A percentile compares a stretch with the other conserved stretches of the same genome.
Evolutionary conservation across 2,888 invertebrate species (phyloP).

Genomic region (Tiliacea citrago): DNA sequence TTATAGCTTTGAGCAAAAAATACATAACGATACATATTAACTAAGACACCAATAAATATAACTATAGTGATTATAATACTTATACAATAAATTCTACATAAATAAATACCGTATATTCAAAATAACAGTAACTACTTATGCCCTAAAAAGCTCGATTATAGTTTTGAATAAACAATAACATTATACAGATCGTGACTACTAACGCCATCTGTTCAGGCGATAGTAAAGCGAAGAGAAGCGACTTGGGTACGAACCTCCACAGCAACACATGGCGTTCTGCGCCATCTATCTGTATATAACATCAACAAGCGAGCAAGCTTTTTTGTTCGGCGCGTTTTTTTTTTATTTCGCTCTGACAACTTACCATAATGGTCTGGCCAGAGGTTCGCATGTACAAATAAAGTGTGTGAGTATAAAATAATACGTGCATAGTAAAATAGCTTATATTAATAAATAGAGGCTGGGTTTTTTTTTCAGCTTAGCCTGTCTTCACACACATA

Average conservation of each 20-base stretch:
- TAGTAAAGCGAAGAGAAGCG: conserved; percentile 58
- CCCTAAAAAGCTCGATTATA: conserved; percentile 44
- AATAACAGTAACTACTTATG: conserved; percentile 21
- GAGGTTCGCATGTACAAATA: conserved; percentile 88
- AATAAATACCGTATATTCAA: conserved; percentile 22
- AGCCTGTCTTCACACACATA: conserved; percentile 56
- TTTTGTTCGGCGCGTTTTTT: conserved; percentile 68
- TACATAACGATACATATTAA: conserved; percentile 19
- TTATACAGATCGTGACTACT: conserved; percentile 50
- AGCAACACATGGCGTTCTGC: conserved; percentile 62
- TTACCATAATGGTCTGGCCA: conserved; percentile 88
- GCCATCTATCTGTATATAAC: conserved; percentile 80
- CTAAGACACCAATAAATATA: conserved; percentile 25
- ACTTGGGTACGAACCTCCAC: conserved; percentile 66
- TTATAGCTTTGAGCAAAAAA: conserved; percentile 31
- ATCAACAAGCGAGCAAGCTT: conserved; percentile 82
- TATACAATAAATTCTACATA: conserved; percentile 16
- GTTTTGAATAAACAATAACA: conserved; percentile 33
- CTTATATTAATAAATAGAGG: conserved; percentile 43
- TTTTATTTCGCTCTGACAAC: conserved; percentile 79
- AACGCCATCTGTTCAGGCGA: conserved; percentile 66
- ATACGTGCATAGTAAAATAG: conserved; percentile 45
- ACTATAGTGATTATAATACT: not conserved
- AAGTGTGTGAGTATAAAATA: conserved; percentile 76
- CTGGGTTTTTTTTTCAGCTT: conserved; percentile 44